phyloP scores from a whole-genome alignment of 2,888 invertebrate genomes.

The Corbicula japonica region DNA sequence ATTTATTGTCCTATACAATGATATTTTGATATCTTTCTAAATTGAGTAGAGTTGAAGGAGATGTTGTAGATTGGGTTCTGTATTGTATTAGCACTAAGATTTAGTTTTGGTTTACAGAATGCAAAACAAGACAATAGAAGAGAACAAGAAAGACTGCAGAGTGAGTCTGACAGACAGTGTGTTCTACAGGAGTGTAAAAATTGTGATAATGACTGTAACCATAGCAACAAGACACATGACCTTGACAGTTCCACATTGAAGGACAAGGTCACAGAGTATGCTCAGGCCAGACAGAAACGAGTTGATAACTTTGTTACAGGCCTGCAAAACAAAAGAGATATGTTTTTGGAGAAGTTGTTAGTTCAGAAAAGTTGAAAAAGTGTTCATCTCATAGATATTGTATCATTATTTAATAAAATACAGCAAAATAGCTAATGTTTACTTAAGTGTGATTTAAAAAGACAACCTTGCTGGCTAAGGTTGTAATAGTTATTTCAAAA shows the following conservation, averaged over 20 bases:
- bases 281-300: slow-evolving; percentile 67
- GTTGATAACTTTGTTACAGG: slow-evolving; percentile 72
- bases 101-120: slow-evolving; percentile 66
- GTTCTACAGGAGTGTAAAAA: slow-evolving; percentile 60
- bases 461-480: too few species aligned
- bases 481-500: too few species aligned
- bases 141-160: slow-evolving; percentile 68
- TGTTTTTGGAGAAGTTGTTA: slow-evolving; percentile 59
- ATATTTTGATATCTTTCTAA: too few species aligned
- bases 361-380: slow-evolving; percentile 18
- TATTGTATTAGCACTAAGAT: too few species aligned
- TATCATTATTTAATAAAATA: too few species aligned
- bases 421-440: too few species aligned
- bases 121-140: slow-evolving; percentile 72
- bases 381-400: too few species aligned
- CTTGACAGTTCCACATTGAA: slow-evolving; percentile 45
- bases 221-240: slow-evolving; percentile 24
- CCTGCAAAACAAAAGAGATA: slow-evolving; percentile 65
- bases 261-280: slow-evolving; percentile 68
- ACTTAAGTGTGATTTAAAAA: too few species aligned
- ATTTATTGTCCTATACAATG: too few species aligned
- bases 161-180: slow-evolving; percentile 76
- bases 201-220: slow-evolving; percentile 31
- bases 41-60: too few species aligned
- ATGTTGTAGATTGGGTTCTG: too few species aligned